Percentiles rank a stretch among this genome's conserved stretches.
Conservation (phyloP, 2,113 vertebrate genomes). For the Pogonocichla stellata region DNA sequence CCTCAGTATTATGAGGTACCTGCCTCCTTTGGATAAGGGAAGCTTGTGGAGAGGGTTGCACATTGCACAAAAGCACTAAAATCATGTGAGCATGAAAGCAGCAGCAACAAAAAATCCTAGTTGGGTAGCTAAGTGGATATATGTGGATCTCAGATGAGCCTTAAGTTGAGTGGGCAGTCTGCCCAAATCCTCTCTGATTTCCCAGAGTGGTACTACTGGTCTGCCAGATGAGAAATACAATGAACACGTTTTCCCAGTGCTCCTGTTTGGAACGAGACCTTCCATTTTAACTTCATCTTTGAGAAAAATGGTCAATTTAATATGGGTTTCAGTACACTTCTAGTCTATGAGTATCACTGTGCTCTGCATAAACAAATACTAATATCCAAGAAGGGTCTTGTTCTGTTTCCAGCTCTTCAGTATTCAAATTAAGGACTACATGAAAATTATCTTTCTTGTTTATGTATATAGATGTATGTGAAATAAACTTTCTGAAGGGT, state of each 20-base stretch:
- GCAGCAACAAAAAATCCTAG: background rate
- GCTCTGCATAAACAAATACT: background rate
- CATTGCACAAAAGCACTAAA: conserved; percentile 9
- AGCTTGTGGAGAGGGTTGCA: background rate
- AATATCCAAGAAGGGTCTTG: background rate
- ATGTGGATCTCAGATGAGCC: conserved; percentile 42
- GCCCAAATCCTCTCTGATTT: conserved; percentile 55
- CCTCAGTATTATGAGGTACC: background rate
- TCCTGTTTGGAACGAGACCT: conserved; percentile 5
- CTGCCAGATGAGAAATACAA: conserved; percentile 33
- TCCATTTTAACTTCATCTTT: conserved; percentile 24
- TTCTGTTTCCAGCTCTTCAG: background rate
- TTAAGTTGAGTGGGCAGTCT: conserved; percentile 38
- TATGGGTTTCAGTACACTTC: background rate
- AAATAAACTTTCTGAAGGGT: background rate
- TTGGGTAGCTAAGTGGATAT: background rate
- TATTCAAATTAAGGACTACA: background rate
- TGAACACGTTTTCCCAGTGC: conserved; percentile 15
- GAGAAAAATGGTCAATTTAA: conserved; percentile 17
- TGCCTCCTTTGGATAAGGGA: background rate
- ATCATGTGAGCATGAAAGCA: background rate
- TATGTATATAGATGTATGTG: background rate
- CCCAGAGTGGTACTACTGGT: conserved; percentile 36
- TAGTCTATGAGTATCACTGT: background rate
- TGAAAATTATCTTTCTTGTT: background rate